Base-by-base conservation (phyloP, 2,797 vertebrate genomes). In the Xenentodon cancila region DNA sequence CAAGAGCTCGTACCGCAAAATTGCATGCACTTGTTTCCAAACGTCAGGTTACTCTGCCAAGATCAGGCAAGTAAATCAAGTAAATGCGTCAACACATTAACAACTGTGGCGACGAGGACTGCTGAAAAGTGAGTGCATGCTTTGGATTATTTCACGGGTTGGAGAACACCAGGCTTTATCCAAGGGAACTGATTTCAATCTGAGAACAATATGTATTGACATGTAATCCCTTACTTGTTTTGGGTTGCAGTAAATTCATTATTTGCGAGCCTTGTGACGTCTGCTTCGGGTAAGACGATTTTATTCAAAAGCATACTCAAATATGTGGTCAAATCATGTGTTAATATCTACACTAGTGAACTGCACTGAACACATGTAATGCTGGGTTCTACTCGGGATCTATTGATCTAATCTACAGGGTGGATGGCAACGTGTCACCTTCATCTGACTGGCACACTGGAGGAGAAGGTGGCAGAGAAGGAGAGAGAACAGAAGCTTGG, bases 391-490 rank as follows among this genome's bases (percentile, higher is more conserved):
- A 73, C 84, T 80, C 79, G 9, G 44, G 22, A 68, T 62, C 84
- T 86, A 86, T 58, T 55, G 67, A 65, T 75, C 82, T 88, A 88
- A 48, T 78, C 87, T 87, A 86, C 27, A 67, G 65, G 69, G 56
- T 67, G 64, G 75, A 83, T 83, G 77, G 81, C 80, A 88, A 77
- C 62, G 71, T 69, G 79, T 91, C 87, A 91, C 87, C 90, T 91
- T 91, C 65, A 56, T 84, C 71, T 80, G 81, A 80, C 79, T 82
- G 85, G 81, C 80, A 82, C 82, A 85, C 82, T 87, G 85, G 46
- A 87, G 69, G 78, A 86, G 55, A 86, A 59, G 64, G 74, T 72
- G 79, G 71, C 57, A 50, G 67, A 66, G 56, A 48, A 62, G 65
- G 64, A 73, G 58, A 84, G 63, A 81, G 59, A 80, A 32, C 17